Evolutionary conservation across 2,888 invertebrate species (phyloP).

Genomic region (Alitta virens): DNA sequence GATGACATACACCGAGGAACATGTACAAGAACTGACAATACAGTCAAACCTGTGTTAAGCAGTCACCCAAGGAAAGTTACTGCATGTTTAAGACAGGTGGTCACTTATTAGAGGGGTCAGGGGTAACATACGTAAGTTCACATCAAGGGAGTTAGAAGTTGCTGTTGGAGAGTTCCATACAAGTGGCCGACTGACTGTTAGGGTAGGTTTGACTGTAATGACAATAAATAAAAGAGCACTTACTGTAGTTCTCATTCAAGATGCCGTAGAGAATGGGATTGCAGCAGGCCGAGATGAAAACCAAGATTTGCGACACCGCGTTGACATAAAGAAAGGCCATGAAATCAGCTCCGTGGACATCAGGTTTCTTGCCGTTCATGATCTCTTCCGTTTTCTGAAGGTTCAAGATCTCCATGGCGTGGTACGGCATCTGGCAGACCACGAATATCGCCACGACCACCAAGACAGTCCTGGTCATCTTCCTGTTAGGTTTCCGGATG

Average conservation of each 20-base stretch:
- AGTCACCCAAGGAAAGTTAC: no score
- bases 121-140: no score
- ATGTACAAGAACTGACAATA: no score
- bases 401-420: slow-evolving; percentile 21
- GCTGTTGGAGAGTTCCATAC: no score
- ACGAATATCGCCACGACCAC: slow-evolving; percentile 25
- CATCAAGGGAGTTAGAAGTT: no score
- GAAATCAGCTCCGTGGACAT: background rate
- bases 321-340: slow-evolving; percentile 13
- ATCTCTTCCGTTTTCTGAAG: slow-evolving; percentile 4
- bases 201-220: no score
- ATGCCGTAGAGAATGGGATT: slow-evolving; percentile 28
- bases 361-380: background rate
- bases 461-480: slow-evolving; percentile 24
- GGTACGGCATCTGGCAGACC: slow-evolving; percentile 23
- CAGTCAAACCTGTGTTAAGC: no score
- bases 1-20: no score
- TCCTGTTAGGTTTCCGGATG: slow-evolving; percentile 12
- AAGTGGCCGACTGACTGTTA: no score
- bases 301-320: slow-evolving; percentile 16
- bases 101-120: no score
- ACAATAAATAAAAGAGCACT: slow-evolving; percentile 10
- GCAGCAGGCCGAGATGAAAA: slow-evolving; percentile 24
- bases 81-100: no score
- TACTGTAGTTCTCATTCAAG: slow-evolving; percentile 27